Conservation (phyloP, 2,113 vertebrate species). For the Malaclemys terrapin region DNA sequence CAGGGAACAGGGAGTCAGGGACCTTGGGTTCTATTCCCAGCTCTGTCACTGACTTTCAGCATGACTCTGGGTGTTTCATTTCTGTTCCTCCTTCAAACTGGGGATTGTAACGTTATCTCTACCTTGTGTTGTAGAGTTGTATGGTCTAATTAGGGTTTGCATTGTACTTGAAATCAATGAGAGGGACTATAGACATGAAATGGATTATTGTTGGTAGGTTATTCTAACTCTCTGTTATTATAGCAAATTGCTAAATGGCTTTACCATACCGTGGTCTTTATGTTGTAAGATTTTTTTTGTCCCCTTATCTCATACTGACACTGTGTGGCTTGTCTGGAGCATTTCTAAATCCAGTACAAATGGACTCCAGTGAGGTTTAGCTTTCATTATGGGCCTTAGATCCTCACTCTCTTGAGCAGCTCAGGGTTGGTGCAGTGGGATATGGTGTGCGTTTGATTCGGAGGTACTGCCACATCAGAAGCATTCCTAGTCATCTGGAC, state of each 20-base stretch:
- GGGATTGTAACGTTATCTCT: neutral
- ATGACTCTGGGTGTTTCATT: neutral
- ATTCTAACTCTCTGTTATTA: neutral
- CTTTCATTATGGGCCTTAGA: neutral
- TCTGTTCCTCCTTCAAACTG: neutral
- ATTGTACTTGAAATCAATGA: neutral
- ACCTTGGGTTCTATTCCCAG: neutral
- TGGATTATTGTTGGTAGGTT: fast-evolving
- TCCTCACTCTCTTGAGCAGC: slow-evolving; percentile 44
- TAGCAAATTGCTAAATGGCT: neutral
- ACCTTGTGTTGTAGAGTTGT: neutral
- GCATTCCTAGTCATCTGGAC: slow-evolving; percentile 47
- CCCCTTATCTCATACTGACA: fast-evolving
- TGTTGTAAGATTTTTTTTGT: fast-evolving
- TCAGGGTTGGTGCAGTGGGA: neutral
- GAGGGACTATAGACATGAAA: neutral
- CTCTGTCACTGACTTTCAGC: neutral
- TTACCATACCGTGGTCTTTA: neutral
- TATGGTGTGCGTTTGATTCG: slow-evolving; percentile 38
- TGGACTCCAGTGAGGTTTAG: neutral
- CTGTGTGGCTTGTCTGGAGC: fast-evolving
- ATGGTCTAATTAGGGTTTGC: neutral
- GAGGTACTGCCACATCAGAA: slow-evolving; percentile 54
- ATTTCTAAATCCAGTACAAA: fast-evolving
- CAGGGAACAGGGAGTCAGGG: neutral